These are phyloP conservation scores for Euspilapteryx auroguttella DNA, from an alignment of 2,888 invertebrate species.

Conservation along the genomic window DNA sequence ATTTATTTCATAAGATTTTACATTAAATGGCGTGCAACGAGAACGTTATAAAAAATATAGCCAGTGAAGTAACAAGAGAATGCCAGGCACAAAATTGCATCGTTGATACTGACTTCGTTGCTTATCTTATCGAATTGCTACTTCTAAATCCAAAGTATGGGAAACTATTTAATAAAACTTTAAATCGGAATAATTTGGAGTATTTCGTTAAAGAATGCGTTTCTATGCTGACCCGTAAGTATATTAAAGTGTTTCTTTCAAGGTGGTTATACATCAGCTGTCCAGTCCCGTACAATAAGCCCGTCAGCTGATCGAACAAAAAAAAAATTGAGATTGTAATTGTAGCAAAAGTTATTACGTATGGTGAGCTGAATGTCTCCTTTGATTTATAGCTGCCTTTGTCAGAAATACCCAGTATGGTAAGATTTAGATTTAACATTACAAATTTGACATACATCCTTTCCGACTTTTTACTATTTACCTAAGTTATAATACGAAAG, in stretches of 20 bases:
- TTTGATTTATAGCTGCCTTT: too few species aligned
- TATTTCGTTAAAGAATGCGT: constrained; percentile 56
- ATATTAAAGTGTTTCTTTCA: not conserved
- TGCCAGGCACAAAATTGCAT: constrained; percentile 35
- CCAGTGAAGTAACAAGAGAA: constrained; percentile 58
- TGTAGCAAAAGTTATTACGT: too few species aligned
- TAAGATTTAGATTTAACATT: too few species aligned
- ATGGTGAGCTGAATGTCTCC: too few species aligned
- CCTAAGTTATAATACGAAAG: too few species aligned
- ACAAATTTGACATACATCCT: too few species aligned
- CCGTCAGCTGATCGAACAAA: too few species aligned
- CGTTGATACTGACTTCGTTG: constrained; percentile 50
- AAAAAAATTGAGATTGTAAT: too few species aligned
- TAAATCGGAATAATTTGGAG: constrained; percentile 49
- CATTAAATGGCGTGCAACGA: constrained; percentile 52
- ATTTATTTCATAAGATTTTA: too few species aligned
- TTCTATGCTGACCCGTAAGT: constrained; percentile 40
- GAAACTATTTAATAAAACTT: constrained; percentile 38
- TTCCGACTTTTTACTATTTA: too few species aligned
- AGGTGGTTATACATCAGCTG: not conserved
- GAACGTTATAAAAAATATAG: constrained; percentile 58
- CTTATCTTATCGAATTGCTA: constrained; percentile 53
- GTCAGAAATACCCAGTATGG: too few species aligned
- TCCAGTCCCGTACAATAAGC: not conserved
- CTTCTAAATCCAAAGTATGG: constrained; percentile 60